Percentiles rank a stretch among this genome's conserved stretches.
Conservation (phyloP, 2,113 vertebrate species). For the Nipponia nippon region DNA sequence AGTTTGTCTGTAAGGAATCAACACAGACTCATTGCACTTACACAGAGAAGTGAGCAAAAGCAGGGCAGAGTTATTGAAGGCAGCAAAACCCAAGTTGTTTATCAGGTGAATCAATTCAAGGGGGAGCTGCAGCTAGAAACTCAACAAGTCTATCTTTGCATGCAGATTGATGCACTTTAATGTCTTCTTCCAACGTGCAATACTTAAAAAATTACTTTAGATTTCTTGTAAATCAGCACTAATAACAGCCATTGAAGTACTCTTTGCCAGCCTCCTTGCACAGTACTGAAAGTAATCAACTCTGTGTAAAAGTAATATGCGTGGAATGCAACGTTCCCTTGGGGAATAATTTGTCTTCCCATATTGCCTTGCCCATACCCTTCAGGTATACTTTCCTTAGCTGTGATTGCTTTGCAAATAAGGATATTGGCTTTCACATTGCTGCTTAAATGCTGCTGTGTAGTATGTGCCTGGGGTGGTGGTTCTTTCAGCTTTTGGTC, state of each 20-base stretch:
- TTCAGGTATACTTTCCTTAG: not conserved
- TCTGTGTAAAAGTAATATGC: not conserved
- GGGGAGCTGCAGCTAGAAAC: not conserved
- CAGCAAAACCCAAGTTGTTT: not conserved
- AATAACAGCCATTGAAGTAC: not conserved
- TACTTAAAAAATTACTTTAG: slow-evolving; percentile 12
- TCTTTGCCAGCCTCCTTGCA: not conserved
- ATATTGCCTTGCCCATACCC: not conserved
- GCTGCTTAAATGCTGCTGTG: not conserved
- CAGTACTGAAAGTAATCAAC: not conserved
- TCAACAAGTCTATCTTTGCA: not conserved
- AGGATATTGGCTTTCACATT: not conserved
- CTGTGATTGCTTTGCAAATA: slow-evolving; percentile 4
- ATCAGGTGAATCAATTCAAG: not conserved
- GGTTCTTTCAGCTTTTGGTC: not conserved
- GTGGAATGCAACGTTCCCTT: not conserved
- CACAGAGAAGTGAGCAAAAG: not conserved
- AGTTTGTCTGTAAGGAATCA: not conserved
- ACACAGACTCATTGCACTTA: not conserved
- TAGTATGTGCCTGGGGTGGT: not conserved
- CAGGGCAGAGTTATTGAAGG: not conserved
- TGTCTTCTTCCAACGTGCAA: not conserved
- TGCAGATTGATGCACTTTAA: not conserved
- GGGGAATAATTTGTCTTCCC: not conserved
- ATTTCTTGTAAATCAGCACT: slow-evolving; percentile 20